Base-by-base conservation (phyloP, 2,888 invertebrate genomes). In the Hirudinaria manillensis region DNA sequence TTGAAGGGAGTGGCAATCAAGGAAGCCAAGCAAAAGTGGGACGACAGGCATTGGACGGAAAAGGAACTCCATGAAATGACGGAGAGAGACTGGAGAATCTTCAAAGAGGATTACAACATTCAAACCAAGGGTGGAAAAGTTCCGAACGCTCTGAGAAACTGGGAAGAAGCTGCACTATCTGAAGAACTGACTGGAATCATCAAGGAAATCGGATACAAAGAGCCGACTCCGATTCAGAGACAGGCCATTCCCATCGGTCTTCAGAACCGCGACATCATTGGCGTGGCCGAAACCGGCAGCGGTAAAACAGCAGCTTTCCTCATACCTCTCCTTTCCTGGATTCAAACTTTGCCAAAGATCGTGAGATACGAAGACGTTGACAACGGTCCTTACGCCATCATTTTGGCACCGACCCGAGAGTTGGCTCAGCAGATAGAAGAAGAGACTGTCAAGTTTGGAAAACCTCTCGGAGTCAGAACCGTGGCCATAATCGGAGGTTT, bases 381-480 rank as follows among this genome's bases (percentile, higher is more conserved):
- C 75, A 86, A 88, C 87, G 99, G 99, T 7, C 99, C 99, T 0
- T 99, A 99, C 86, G 98, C 99, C 34, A 93, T 99, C 74, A 99
- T 99, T 83, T 88, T 99, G 86, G 99, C 99, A 0, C 99, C 99
- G 0, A 99, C 99, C n/a, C 92, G 99, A 86, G 98, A 99, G 85
- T 89, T 99, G 87, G 98, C 98, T 0, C 97, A 98, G 83, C 98
- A 99, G 87, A 99, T 99, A 82, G 98, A 99, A 87, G 98, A 98
- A 85, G 99, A 99, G 86, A 94, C 97, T 0, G 92, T 91, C 78
- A 99, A 97, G 86, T 99, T 99, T 87, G 99, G 98, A 32, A 90
- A 91, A 80, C 78, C 80, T 21, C 70, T 80, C 83, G 71, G 84
- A 36, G 82, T 86, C 29, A 80, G 83, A n/a, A 83, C 83, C 10